These are phyloP conservation scores for Stenchaetothrips biformis DNA, from an alignment of 2,888 invertebrate genomes.

Conservation along the genomic window DNA sequence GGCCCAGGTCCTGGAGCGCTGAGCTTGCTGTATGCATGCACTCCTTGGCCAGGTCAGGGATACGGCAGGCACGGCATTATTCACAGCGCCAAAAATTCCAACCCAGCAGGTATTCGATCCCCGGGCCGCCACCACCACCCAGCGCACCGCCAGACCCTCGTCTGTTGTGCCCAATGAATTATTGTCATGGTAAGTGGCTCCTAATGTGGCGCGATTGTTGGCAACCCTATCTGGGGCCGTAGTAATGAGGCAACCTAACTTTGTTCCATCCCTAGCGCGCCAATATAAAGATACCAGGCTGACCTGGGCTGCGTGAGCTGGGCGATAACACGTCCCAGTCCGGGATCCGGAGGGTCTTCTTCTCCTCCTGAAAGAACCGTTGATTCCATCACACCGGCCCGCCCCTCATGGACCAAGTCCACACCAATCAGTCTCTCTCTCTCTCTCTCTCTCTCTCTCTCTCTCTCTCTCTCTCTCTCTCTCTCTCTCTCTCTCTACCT, in stretches of 20 bases:
- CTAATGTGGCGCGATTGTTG: slow-evolving; percentile 16
- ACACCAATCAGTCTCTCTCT: not conserved
- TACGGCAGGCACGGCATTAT: too few relatives aligned
- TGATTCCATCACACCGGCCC: slow-evolving; percentile 11
- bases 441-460: not conserved
- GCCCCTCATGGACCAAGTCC: not conserved
- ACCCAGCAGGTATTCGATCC: too few relatives aligned
- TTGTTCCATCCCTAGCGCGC: not conserved
- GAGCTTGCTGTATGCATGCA: too few relatives aligned
- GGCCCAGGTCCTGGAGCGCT: too few relatives aligned
- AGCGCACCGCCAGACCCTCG: too few relatives aligned
- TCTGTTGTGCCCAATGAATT: not conserved
- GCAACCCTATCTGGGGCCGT: not conserved
- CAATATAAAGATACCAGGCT: not conserved
- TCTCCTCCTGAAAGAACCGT: not conserved
- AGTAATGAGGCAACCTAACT: not conserved
- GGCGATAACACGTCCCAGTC: not conserved
- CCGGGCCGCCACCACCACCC: not conserved
- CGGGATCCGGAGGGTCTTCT: not conserved
- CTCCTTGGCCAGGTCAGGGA: too few relatives aligned
- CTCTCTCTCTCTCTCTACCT: not conserved
- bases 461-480: too few relatives aligned
- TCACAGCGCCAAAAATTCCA: too few relatives aligned
- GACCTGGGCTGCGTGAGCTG: slow-evolving; percentile 9
- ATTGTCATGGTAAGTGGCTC: slow-evolving; percentile 18